Percentiles rank a stretch among this genome's conserved stretches.
phyloP scores from a whole-genome alignment of 2,888 invertebrate genomes.

The Sminthurides aquaticus region DNA sequence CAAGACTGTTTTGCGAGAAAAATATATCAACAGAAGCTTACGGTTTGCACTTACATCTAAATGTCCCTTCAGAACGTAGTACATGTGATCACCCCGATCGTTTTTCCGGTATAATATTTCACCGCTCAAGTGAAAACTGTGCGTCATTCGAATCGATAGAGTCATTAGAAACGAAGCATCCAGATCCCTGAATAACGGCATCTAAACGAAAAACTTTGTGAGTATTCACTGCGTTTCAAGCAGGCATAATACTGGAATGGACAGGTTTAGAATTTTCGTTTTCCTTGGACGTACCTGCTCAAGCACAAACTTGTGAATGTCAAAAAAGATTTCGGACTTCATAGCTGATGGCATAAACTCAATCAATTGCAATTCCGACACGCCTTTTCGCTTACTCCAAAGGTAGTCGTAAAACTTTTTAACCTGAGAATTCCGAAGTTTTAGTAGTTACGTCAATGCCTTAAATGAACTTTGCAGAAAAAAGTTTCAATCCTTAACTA shows the following conservation, averaged over 20 bases:
- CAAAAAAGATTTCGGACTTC: conserved; percentile 39
- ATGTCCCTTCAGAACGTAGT: conserved; percentile 39
- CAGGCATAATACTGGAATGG: too few relatives aligned
- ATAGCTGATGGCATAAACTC: conserved; percentile 37
- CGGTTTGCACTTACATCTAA: conserved; percentile 37
- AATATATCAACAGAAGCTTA: too few relatives aligned
- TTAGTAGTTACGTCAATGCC: too few relatives aligned
- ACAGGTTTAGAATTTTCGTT: too few relatives aligned
- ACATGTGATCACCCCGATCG: conserved; percentile 33
- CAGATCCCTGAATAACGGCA: conserved; percentile 25
- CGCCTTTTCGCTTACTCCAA: conserved; percentile 38
- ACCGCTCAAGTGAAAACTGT: conserved; percentile 36
- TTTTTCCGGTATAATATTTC: conserved; percentile 34
- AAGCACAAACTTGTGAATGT: conserved; percentile 40
- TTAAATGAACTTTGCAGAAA: too few relatives aligned
- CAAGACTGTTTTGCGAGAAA: not conserved
- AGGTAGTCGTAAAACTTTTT: conserved; percentile 36
- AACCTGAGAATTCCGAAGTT: conserved; percentile 25
- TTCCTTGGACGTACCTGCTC: conserved; percentile 36
- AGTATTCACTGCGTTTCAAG: not conserved
- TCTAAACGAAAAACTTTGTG: conserved; percentile 3
- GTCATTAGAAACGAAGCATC: conserved; percentile 40
- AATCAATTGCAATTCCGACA: conserved; percentile 33
- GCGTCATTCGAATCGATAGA: conserved; percentile 34
- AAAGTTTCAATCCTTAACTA: too few relatives aligned